Base-by-base conservation (phyloP, 2,888 invertebrate genomes). In the Argyresthia albistria region DNA sequence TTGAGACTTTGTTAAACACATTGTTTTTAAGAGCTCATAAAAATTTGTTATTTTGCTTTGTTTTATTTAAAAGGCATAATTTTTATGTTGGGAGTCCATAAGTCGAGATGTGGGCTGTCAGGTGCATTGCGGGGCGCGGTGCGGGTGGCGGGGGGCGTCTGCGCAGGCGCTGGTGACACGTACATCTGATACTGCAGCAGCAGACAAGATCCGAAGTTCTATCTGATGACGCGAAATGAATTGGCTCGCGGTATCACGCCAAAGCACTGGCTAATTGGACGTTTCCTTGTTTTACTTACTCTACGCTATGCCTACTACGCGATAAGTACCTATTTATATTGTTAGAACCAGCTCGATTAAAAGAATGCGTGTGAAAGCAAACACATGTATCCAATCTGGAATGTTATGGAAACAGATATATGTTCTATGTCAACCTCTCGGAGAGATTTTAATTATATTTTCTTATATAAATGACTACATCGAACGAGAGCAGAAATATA, bases 201-300 rank as follows among this genome's bases (percentile, higher is more conserved):
- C 70, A 73, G 78, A 79, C 80, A 79, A 80, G 81, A 78, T 79
- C 77, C 79, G 75, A 68, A 69, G 76, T 73, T 50, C 71, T 80
- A 83, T 82, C 83, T 70, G 65, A 62, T 65, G 73, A 76, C 76
- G 73, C 74, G 74, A 73, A 76, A 81, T 83, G 82, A 80, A 80
- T 80, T 81, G 76, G 69, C 73, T 74, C 70, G 71, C 70, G 73
- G 79, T 73, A 74, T 76, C 71, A 72, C 74, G 72, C 73, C 73
- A 57, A 58, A 66, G 65, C 66, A 67, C 66, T 71, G 77, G 73
- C 81, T 83, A 83, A 83, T 82, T 81, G 81, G 80, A 78, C 70
- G 73, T 70, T 79, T 80, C 75, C 75, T 69, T 66, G 67, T 66
- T 43, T 14, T 10, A 43, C 35, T 35, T 35, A n/a, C 15, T 16